Evolutionary conservation across 2,797 vertebrate genomes (phyloP), one percentile per base, ranked within the genome.

Genomic region (Halcyon chelicuti): DNA sequence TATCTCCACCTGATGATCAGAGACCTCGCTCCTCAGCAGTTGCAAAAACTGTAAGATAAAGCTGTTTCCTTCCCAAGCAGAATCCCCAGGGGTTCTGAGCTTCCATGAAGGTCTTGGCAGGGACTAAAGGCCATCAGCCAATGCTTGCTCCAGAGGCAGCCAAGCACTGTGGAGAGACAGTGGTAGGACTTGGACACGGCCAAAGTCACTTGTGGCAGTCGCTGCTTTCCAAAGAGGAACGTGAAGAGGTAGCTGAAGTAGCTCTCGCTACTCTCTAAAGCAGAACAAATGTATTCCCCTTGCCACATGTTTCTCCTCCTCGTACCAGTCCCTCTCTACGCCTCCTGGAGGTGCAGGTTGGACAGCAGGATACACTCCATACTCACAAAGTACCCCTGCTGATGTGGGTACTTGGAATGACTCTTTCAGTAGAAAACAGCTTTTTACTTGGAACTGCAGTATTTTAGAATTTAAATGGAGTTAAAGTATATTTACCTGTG

Each of bases 101-200:
- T 70, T 71, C 51, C 19, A 11, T 14, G 19, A 62, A 74, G 68
- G 31, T 22, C 68, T 29, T 44, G 47, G 51, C 10, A 80, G 12
- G 52, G 26, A 16, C 55, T 28, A 12, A 57, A 42, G 29, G 8
- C 46, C 26, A 37, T 7, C 3, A 4, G 23, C 20, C 77, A 72
- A 19, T 1, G 0, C 26, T 40, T 26, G 14, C 33, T 81, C 51
- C 63, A 29, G 13, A n/a, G 37, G 26, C 35, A 71, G 19, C 23
- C 5, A 1, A 20, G 35, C 13, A 22, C 15, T 4, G 8, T 2
- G n/a, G 26, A 44, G 20, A 67, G 23, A 7, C 47, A 20, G 40
- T 2, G 7, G 20, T 10, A 49, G 23, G 54, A 49, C 20, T 15
- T 14, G n/a, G 21, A 26, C n/a, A 8, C 0, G 5, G 21, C 23